Conservation (phyloP, 2,888 invertebrate species). For the Hypercompe scribonia region DNA sequence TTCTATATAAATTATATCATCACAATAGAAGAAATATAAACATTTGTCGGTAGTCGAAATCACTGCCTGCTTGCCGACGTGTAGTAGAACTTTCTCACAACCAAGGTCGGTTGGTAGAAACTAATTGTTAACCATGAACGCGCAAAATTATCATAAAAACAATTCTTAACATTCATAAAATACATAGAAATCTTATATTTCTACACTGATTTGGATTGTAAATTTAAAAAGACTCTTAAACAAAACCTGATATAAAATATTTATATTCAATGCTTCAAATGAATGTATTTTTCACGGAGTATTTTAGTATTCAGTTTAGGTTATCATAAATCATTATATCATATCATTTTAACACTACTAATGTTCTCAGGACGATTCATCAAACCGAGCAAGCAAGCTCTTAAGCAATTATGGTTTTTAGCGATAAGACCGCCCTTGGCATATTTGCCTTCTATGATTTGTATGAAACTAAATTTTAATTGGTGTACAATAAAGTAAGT, state of each 20-base stretch:
- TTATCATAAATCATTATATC: not conserved
- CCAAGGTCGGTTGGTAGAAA: not conserved
- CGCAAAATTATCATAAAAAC: not conserved
- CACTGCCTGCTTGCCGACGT: not conserved
- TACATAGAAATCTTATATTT: not conserved
- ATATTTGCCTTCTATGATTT: too few relatives aligned
- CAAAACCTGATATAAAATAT: not conserved
- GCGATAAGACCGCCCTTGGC: too few relatives aligned
- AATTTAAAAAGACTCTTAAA: not conserved
- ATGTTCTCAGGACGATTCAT: not conserved
- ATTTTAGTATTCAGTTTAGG: not conserved
- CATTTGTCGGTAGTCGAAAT: not conserved
- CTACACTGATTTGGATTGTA: not conserved
- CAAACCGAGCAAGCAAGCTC: not conserved
- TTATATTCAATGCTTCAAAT: not conserved
- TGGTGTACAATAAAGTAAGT: too few relatives aligned
- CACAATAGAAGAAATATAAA: not conserved
- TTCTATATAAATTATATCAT: not conserved
- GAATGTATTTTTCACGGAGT: not conserved
- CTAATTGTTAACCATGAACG: not conserved
- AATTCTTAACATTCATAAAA: too few relatives aligned
- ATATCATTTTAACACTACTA: not conserved
- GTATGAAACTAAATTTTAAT: too few relatives aligned
- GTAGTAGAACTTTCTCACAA: not conserved
- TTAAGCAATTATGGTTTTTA: too few relatives aligned